Evolutionary conservation across 2,113 vertebrate genomes (phyloP).

Genomic region (Nettapus auritus): DNA sequence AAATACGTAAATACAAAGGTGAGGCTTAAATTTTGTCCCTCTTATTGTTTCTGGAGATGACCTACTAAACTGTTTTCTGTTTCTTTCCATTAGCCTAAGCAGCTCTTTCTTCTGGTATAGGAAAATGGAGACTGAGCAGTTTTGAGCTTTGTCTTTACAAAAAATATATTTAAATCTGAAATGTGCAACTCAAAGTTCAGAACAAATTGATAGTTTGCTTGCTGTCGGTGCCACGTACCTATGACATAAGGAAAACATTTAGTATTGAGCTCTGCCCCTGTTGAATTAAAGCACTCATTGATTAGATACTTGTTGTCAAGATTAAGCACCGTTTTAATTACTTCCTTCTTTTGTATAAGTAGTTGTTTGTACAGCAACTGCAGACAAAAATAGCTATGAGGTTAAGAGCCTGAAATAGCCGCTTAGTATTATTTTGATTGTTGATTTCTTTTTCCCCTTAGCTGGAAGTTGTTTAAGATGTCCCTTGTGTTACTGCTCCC

Average conservation of each 20-base stretch:
- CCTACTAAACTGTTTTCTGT: background rate
- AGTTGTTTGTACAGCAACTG: slow-evolving; percentile 38
- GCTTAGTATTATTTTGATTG: slow-evolving; percentile 1
- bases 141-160: background rate
- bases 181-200: background rate
- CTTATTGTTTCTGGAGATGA: background rate
- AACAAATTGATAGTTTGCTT: background rate
- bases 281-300: background rate
- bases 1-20: background rate
- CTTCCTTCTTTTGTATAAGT: slow-evolving; percentile 29
- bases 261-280: background rate
- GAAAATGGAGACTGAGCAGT: background rate
- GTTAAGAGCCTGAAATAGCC: slow-evolving; percentile 43
- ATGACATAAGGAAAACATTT: background rate
- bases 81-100: background rate
- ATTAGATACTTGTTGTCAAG: background rate
- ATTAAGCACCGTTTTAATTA: slow-evolving; percentile 14
- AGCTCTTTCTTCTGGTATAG: background rate
- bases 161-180: background rate
- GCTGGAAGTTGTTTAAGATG: slow-evolving; percentile 71
- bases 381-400: slow-evolving; percentile 42
- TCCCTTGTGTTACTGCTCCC: slow-evolving; percentile 59
- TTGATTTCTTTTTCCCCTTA: background rate
- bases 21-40: background rate
- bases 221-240: background rate